Evolutionary conservation across 1,140 invertebrate species (phyloP).

Genomic region (Drosophila tani): DNA sequence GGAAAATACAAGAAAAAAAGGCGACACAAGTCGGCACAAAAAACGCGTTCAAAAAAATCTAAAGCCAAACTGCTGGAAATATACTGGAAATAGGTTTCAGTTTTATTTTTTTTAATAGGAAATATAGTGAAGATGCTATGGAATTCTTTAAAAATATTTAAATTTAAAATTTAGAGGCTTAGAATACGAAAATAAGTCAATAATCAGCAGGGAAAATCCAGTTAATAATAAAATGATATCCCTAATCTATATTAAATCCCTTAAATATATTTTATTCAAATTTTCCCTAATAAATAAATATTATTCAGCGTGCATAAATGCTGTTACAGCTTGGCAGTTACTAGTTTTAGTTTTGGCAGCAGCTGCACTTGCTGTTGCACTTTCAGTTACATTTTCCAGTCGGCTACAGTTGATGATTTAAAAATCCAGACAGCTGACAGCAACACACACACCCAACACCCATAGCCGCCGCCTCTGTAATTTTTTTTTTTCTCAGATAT

Average conservation of each 20-base stretch:
- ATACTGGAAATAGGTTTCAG: conserved; percentile 58
- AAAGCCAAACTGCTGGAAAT: background rate
- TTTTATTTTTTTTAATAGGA: background rate
- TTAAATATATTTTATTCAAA: background rate
- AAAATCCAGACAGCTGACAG: conserved; percentile 45
- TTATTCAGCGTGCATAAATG: background rate
- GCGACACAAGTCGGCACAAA: conserved; percentile 21
- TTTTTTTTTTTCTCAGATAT: conserved; percentile 2
- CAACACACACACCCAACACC: conserved; percentile 27
- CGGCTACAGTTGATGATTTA: conserved; percentile 47
- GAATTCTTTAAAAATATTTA: too few relatives aligned
- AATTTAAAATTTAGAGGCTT: too few relatives aligned
- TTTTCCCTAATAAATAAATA: background rate
- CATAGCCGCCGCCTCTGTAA: background rate
- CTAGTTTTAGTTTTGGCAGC: conserved; percentile 4
- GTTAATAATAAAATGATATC: too few relatives aligned
- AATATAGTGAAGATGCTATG: too few relatives aligned
- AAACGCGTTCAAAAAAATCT: conserved; percentile 25
- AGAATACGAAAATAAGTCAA: too few relatives aligned
- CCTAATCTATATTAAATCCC: too few relatives aligned
- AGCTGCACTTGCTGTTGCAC: conserved; percentile 39
- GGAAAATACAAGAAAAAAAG: conserved; percentile 31
- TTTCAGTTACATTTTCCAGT: conserved; percentile 33
- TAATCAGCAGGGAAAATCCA: too few relatives aligned
- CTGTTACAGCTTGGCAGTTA: conserved; percentile 13